Conservation (phyloP, 2,113 vertebrate species). For the Centropristis striata region DNA sequence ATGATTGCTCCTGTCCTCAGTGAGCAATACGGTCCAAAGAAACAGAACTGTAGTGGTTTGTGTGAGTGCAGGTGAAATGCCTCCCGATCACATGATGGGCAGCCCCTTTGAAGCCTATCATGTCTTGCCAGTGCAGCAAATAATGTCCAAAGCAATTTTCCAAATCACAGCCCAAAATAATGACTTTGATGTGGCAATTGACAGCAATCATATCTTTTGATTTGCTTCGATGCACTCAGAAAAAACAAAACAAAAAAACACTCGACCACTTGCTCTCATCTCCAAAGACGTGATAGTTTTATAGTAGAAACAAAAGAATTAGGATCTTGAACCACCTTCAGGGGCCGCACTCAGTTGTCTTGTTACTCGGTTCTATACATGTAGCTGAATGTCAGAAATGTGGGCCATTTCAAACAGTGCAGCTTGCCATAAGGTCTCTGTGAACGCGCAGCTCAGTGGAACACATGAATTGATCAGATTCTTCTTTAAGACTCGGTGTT, state of each 20-base stretch:
- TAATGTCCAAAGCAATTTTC: conserved; percentile 72
- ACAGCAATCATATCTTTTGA: conserved; percentile 63
- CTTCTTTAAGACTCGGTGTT: conserved; percentile 60
- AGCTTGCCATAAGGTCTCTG: conserved; percentile 48
- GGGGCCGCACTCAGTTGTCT: conserved; percentile 39
- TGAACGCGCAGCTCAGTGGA: conserved; percentile 41
- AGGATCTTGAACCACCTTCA: conserved; percentile 27
- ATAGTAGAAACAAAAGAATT: conserved; percentile 58
- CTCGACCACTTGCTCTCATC: background rate
- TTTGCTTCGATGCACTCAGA: conserved; percentile 53
- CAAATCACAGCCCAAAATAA: conserved; percentile 66
- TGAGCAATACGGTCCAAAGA: conserved; percentile 79
- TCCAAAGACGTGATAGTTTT: conserved; percentile 48
- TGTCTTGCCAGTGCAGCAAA: conserved; percentile 57
- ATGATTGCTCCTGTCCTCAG: conserved; percentile 76
- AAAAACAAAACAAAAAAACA: conserved; percentile 9
- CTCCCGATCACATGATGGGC: conserved; percentile 42
- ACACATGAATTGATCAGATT: conserved; percentile 63
- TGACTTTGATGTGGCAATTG: conserved; percentile 69
- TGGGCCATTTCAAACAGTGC: conserved; percentile 52
- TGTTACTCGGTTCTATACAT: conserved; percentile 65
- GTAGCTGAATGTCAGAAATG: conserved; percentile 61
- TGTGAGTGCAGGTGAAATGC: conserved; percentile 54
- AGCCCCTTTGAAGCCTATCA: conserved; percentile 57
- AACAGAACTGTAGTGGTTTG: conserved; percentile 57